phyloP scores from a whole-genome alignment of 2,113 vertebrate species.

The Tachuris rubrigastra region DNA sequence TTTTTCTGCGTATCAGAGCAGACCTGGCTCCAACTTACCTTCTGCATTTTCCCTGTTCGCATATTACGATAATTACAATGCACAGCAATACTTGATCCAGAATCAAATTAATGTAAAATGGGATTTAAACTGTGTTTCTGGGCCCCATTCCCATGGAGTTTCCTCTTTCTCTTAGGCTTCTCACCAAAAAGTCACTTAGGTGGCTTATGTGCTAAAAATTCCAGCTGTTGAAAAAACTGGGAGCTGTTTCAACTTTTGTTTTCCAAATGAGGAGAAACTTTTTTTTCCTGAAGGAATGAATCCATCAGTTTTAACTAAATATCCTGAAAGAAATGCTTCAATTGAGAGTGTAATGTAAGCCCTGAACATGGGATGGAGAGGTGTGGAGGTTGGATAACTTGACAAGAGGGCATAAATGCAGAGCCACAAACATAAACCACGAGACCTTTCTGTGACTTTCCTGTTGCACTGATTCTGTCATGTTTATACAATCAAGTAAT shows the following conservation, averaged over 20 bases:
- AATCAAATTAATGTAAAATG: neutral
- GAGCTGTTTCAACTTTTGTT: neutral
- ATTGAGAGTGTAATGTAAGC: neutral
- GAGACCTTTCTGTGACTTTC: neutral
- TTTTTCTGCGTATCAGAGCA: neutral
- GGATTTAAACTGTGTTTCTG: neutral
- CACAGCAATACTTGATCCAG: neutral
- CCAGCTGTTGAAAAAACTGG: neutral
- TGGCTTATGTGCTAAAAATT: constrained; percentile 1
- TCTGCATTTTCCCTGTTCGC: neutral
- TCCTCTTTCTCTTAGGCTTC: constrained; percentile 7
- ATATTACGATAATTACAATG: neutral
- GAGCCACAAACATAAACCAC: neutral
- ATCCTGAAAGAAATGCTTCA: neutral
- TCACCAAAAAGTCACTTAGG: constrained; percentile 5
- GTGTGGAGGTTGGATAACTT: neutral
- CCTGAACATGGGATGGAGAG: neutral
- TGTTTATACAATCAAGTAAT: neutral
- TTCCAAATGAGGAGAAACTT: neutral
- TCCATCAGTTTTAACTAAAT: neutral
- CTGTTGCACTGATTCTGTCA: neutral
- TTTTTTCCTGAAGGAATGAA: neutral
- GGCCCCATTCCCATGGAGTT: neutral
- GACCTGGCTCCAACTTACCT: neutral
- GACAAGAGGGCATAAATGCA: neutral